Evolutionary conservation across 2,888 invertebrate genomes (phyloP).

Genomic region (Dermolepida albohirtum): DNA sequence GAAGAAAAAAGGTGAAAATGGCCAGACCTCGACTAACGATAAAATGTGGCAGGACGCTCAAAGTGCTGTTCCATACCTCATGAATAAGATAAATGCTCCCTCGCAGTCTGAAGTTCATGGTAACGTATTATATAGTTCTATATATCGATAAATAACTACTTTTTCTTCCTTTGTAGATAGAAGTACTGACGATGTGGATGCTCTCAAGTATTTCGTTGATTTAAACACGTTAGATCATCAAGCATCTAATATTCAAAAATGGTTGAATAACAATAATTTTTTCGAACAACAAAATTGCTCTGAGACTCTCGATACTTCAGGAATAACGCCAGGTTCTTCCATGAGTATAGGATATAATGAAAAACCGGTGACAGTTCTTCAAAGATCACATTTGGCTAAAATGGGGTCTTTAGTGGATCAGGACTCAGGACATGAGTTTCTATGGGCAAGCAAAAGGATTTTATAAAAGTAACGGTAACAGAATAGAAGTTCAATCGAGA

Average conservation of each 20-base stretch:
- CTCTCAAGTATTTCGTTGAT: conserved; percentile 44
- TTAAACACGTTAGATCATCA: conserved; percentile 45
- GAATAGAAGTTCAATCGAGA: conserved; percentile 48
- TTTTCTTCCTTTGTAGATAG: background rate
- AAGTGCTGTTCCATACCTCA: conserved; percentile 47
- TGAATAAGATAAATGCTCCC: conserved; percentile 45
- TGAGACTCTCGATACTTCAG: conserved; percentile 14
- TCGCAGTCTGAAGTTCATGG: conserved; percentile 15
- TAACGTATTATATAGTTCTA: conserved; percentile 6
- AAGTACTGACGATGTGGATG: conserved; percentile 38
- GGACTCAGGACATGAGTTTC: conserved; percentile 22
- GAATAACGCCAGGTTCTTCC: conserved; percentile 18
- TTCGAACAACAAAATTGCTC: conserved; percentile 35
- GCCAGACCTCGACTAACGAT: conserved; percentile 50
- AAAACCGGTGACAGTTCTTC: conserved; percentile 42
- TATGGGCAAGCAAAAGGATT: conserved; percentile 44
- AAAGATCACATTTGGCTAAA: conserved; percentile 35
- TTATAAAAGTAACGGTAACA: conserved; percentile 40
- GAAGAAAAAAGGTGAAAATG: conserved; percentile 43
- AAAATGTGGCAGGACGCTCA: conserved; percentile 60
- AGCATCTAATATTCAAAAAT: conserved; percentile 46
- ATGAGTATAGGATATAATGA: conserved; percentile 4
- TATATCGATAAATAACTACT: background rate
- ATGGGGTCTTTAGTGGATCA: conserved; percentile 24
- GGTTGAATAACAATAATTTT: conserved; percentile 48